Evolutionary conservation across 2,113 vertebrate species (phyloP), one percentile per base, ranked within the genome.

Genomic region (Aleadryas rufinucha): DNA sequence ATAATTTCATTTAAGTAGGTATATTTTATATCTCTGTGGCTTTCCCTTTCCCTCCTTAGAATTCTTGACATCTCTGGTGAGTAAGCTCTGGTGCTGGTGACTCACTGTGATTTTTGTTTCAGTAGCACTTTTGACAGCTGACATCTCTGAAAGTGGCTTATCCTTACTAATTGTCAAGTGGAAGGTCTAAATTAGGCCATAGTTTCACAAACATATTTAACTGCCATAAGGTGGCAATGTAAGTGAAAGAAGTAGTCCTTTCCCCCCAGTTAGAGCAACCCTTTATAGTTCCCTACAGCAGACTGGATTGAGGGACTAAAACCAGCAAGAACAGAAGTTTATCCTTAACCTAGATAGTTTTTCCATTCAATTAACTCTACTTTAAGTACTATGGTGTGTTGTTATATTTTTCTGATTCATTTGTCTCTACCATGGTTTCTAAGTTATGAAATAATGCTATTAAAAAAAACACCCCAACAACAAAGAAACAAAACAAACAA

Each of bases 101-200:
- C 60, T 95, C 87, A 95, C 39, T 52, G 59, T 39, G 59, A 24
- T 65, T 87, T 92, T 88, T 94, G n/a, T 90, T 93, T 88, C 89
- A 87, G 69, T 91, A 92, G 44, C 89, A 61, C n/a, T 91, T 87
- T 57, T 91, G 80, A 95, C 65, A 96, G 77, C 72, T 96, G 89
- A 60, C 28, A 53, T 75, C 61, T 92, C 69, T 89, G 64, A 35
- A 85, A 85, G 27, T 45, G 50, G 72, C 41, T 87, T 35, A 72
- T 78, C n/a, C 57, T 89, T 64, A 57, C 81, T 93, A 89, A 93
- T 78, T 91, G 74, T 57, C 74, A 81, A 91, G 53, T 41, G 72
- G 57, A 60, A 89, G 44, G 31, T 75, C 85, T 90, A 93, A 94
- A 93, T 91, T 87, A 79, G 90, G 70, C 65, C 53, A 33, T 3